Evolutionary conservation across 2,113 vertebrate genomes (phyloP), one percentile per base, ranked within the genome.

Genomic region (Phrynosoma blainvillii): DNA sequence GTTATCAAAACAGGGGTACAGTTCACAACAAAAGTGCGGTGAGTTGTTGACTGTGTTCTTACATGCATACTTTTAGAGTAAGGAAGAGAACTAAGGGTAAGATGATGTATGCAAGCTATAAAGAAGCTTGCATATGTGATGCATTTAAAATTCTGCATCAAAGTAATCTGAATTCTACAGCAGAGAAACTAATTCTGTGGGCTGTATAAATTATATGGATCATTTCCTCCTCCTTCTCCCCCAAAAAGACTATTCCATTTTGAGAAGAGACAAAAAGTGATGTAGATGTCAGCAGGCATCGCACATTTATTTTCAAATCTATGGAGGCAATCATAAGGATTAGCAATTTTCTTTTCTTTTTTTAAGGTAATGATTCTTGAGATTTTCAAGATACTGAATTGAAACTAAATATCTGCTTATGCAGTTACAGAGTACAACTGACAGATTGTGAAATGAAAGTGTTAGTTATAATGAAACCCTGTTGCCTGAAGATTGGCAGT

Each of bases 1-100:
- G 99, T 99, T 94, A 99, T 99, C 95, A 99, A 99, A 96, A 99
- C 99, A 0, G 98, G 99, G 0, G 99, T 99, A 70, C 99, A 99
- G 96, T 99, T 99, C 94, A 99, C 99, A 91, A 99, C 98, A 59
- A 99, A 99, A 99, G 98, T 99, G 95, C 98, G 99, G 99, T 99
- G 90, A 88, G 97, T 94, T 4, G 0, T 77, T 0, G 23, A 2
- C 27, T 11, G n/a, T 4, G 1, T 78, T 0, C 0, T 1, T 68
- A 3, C 12, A 1, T 0, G 21, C 0, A 0, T 4, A 70, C 32
- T 2, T 18, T 0, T 1, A 0, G 1, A 87, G 54, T 0, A 0
- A 25, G 68, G 52, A 52, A 59, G 21, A 4, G 1, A 78, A 6
- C 20, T 32, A 71, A 73, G 40, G 23, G 1, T 27, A 2, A 16